These are phyloP conservation scores for Trichonephila inaurata DNA, from an alignment of 1,140 invertebrate genomes.

Conservation along the genomic window DNA sequence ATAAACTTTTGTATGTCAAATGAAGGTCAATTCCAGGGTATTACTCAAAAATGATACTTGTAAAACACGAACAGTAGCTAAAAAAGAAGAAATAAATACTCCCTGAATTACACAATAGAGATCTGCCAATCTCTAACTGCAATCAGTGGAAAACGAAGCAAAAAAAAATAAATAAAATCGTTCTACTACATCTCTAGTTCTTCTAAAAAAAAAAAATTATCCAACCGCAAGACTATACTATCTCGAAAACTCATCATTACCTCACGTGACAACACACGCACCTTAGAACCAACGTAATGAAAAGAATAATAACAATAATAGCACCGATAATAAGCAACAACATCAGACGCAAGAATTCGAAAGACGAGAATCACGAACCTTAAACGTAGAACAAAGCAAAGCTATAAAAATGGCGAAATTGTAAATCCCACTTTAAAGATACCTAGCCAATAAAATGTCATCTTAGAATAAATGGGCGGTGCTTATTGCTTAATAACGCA, in stretches of 20 bases:
- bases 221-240: background rate
- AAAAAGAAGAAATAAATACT: background rate
- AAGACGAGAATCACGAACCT: background rate
- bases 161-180: background rate
- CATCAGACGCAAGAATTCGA: background rate
- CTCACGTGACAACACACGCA: constrained; percentile 1
- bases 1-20: background rate
- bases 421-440: constrained; percentile 30
- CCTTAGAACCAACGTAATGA: background rate
- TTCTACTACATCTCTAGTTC: background rate
- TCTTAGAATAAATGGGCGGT: constrained; percentile 10
- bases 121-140: background rate
- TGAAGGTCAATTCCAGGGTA: background rate
- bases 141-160: background rate
- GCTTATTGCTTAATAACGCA: constrained; percentile 27
- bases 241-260: constrained; percentile 27
- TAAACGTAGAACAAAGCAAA: constrained; percentile 19
- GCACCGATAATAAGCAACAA: background rate
- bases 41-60: background rate
- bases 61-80: constrained; percentile 24
- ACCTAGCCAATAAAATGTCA: constrained; percentile 31
- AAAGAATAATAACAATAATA: constrained; percentile 37
- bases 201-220: constrained; percentile 14
- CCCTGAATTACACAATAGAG: constrained; percentile 22
- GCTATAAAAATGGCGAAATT: constrained; percentile 27